Percentiles rank a stretch among this genome's conserved stretches.
phyloP scores from a whole-genome alignment of 2,888 invertebrate genomes.

The Epicampocera succincta region DNA sequence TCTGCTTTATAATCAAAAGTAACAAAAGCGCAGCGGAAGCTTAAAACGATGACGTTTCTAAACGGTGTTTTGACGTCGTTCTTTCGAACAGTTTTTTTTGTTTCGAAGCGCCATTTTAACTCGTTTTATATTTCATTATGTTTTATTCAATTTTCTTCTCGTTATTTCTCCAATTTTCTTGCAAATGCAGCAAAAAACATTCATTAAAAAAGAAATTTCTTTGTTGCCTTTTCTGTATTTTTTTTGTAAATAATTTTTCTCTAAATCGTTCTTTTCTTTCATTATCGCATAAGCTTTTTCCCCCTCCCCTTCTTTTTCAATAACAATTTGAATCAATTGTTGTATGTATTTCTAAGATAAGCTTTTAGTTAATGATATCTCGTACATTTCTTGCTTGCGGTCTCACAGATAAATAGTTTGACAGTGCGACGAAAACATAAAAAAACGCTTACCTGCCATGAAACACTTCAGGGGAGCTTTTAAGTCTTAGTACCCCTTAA shows the following conservation, averaged over 20 bases:
- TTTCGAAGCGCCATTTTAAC: conserved; percentile 63
- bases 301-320: conserved; percentile 75
- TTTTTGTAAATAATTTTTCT: conserved; percentile 14
- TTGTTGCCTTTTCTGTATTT: conserved; percentile 22
- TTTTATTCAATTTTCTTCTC: conserved; percentile 46
- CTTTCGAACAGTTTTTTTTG: conserved; percentile 19
- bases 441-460: not conserved
- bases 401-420: not conserved
- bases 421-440: conserved; percentile 33
- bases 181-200: conserved; percentile 39
- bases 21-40: conserved; percentile 62
- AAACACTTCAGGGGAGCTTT: too few species aligned
- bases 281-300: conserved; percentile 58
- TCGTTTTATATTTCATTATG: conserved; percentile 34
- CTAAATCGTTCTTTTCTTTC: conserved; percentile 42
- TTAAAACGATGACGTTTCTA: conserved; percentile 61
- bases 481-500: too few species aligned
- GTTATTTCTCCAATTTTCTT: conserved; percentile 42
- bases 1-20: conserved; percentile 45
- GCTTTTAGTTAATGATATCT: conserved; percentile 39
- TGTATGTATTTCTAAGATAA: conserved; percentile 48
- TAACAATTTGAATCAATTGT: conserved; percentile 80
- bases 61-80: conserved; percentile 28
- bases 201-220: conserved; percentile 41
- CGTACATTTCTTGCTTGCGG: not conserved